These are phyloP conservation scores for Orycteropus afer DNA, from an alignment of 2,113 vertebrate species.

Conservation along the genomic window DNA sequence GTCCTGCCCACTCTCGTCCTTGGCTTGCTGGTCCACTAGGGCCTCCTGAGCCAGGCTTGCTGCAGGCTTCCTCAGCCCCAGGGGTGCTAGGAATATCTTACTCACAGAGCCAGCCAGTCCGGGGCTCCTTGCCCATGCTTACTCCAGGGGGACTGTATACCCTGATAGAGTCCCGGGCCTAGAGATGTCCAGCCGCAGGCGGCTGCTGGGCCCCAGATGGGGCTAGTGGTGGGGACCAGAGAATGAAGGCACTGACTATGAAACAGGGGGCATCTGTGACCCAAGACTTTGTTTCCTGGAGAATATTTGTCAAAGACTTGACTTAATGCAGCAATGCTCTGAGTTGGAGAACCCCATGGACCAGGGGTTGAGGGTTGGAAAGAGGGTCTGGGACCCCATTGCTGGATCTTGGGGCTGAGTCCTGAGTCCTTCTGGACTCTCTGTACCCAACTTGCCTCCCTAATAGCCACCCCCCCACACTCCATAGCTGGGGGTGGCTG, in stretches of 20 bases:
- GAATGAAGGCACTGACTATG: neutral
- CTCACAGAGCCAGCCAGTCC: neutral
- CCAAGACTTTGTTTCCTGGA: conserved; percentile 43
- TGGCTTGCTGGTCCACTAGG: conserved; percentile 80
- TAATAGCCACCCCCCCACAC: neutral
- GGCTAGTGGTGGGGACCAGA: neutral
- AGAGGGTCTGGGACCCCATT: neutral
- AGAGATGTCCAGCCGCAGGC: conserved; percentile 69
- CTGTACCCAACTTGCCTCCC: neutral
- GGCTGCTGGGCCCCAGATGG: conserved; percentile 61
- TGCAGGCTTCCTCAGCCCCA: neutral
- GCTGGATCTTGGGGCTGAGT: conserved; percentile 30
- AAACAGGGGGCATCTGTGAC: conserved; percentile 4
- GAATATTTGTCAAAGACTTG: conserved; percentile 54
- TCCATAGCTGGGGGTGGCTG: neutral
- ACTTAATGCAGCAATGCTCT: neutral
- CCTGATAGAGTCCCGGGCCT: neutral
- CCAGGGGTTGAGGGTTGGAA: neutral
- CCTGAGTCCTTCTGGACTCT: conserved; percentile 28
- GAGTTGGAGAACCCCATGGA: neutral
- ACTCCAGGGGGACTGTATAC: conserved; percentile 10
- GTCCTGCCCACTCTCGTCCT: conserved; percentile 65
- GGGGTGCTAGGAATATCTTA: neutral
- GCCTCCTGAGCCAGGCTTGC: neutral
- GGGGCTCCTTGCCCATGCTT: neutral